Evolutionary conservation across 2,113 vertebrate genomes (phyloP).

Genomic region (Rissa tridactyla): DNA sequence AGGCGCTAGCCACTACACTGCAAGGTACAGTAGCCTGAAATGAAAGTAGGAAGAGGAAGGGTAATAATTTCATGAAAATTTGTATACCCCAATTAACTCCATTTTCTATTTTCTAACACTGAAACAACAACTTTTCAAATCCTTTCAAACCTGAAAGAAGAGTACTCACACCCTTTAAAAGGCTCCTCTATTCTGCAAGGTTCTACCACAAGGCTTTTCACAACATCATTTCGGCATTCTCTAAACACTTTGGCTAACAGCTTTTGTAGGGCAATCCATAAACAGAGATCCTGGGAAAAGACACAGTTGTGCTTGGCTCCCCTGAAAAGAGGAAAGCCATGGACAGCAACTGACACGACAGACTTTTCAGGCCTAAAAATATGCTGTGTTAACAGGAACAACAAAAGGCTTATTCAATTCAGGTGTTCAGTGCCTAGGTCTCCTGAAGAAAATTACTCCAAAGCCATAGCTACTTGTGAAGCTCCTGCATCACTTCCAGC

Average conservation of each 20-base stretch:
- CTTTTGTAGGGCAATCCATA: background rate
- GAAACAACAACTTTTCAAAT: background rate
- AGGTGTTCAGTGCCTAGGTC: background rate
- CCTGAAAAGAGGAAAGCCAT: background rate
- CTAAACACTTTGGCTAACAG: background rate
- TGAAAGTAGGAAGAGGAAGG: background rate
- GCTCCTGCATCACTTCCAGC: background rate
- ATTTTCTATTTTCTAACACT: background rate
- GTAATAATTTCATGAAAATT: background rate
- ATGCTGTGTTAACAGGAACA: background rate
- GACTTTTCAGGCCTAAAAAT: background rate
- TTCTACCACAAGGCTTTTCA: background rate
- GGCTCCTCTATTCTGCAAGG: background rate
- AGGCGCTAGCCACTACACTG: background rate
- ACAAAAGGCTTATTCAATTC: background rate
- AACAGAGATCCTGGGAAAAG: background rate
- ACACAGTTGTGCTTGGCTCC: background rate
- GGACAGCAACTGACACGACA: background rate
- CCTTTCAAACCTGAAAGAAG: background rate
- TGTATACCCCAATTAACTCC: background rate
- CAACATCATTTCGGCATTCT: background rate
- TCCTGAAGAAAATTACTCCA: background rate
- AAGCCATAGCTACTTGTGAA: background rate
- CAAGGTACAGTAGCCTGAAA: background rate
- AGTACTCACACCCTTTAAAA: background rate